Conservation (phyloP, 2,797 vertebrate genomes). For the Danio kyathit region DNA sequence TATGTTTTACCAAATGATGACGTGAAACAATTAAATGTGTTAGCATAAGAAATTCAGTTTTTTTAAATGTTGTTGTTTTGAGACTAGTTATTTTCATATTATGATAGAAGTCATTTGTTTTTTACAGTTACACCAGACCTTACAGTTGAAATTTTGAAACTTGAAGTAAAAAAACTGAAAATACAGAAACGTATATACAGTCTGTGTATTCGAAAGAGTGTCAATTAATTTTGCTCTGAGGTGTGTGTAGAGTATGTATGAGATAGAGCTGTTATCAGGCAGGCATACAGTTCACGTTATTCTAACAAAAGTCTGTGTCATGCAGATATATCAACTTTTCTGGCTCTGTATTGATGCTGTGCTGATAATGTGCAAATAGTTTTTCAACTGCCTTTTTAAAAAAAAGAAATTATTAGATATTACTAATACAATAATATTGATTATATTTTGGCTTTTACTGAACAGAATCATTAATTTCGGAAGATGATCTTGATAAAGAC, state of each 20-base stretch:
- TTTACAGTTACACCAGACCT: neutral
- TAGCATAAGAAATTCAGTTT: neutral
- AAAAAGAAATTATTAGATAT: neutral
- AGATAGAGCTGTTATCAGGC: conserved; percentile 13
- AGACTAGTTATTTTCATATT: too few species aligned
- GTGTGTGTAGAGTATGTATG: neutral
- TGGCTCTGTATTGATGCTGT: neutral
- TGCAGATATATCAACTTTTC: neutral
- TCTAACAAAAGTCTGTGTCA: neutral
- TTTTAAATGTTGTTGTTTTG: neutral
- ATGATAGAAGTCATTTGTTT: neutral
- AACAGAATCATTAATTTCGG: neutral
- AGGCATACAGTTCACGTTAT: neutral
- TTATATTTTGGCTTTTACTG: neutral
- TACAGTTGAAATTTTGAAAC: neutral
- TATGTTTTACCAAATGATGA: too few species aligned
- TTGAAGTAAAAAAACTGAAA: too few species aligned
- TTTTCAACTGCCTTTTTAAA: neutral
- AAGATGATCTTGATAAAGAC: neutral
- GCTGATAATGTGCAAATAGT: neutral
- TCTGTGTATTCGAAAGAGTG: neutral
- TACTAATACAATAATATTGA: neutral
- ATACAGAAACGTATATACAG: neutral
- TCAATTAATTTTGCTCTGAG: neutral
- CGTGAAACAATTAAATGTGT: neutral